A percentile compares a stretch with the other conserved stretches of the same genome.
These are phyloP conservation scores for Argyresthia goedartella DNA, from an alignment of 2,888 invertebrate species.

Conservation along the genomic window DNA sequence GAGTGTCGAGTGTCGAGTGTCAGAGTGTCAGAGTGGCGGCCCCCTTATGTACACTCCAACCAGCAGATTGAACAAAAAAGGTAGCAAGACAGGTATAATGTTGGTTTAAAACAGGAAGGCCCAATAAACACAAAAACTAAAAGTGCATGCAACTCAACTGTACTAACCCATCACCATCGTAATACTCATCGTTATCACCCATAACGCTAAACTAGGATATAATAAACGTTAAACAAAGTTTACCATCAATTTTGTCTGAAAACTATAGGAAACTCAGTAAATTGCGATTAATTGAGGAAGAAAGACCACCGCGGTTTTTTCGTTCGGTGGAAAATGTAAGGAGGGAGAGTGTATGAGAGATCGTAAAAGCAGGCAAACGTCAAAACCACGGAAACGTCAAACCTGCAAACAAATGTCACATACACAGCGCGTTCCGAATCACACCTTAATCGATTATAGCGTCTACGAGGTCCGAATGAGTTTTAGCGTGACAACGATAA, in stretches of 20 bases:
- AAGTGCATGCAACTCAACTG: slow-evolving; percentile 17
- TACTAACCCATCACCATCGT: slow-evolving; percentile 67
- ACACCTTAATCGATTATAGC: no score
- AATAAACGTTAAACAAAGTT: slow-evolving; percentile 8
- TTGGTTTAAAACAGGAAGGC: neutral
- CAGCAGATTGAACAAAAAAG: neutral
- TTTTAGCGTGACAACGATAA: no score
- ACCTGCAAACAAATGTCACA: no score
- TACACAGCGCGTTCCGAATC: no score
- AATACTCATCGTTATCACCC: slow-evolving; percentile 59
- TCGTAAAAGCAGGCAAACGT: no score
- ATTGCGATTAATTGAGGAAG: no score
- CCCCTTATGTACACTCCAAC: neutral
- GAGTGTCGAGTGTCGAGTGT: neutral
- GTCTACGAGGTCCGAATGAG: no score
- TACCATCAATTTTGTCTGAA: slow-evolving; percentile 9
- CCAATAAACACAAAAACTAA: neutral
- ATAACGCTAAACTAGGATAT: slow-evolving; percentile 18
- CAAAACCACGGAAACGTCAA: no score
- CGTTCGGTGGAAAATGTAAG: no score
- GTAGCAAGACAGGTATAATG: neutral
- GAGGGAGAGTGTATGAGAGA: no score
- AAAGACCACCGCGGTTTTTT: no score
- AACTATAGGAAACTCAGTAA: neutral
- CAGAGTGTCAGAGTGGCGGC: neutral